Conservation (phyloP, 2,888 invertebrate species). For the Autographa pulchrina region DNA sequence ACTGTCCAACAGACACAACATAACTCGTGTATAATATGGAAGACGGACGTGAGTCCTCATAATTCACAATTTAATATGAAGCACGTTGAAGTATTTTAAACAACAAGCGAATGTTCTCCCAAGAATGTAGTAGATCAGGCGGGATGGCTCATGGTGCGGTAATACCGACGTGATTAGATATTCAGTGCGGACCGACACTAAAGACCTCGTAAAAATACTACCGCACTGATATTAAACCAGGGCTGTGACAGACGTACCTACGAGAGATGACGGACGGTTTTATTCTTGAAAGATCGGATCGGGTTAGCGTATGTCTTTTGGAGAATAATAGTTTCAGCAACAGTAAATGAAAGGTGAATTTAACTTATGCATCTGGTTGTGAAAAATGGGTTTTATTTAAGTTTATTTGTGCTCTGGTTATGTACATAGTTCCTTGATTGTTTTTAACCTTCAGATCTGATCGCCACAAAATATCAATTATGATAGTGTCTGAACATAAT, state of each 20-base stretch:
- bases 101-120: conserved; percentile 42
- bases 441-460: too few species aligned
- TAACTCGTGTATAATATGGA: neutral
- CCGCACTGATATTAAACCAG: conserved; percentile 69
- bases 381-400: too few species aligned
- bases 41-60: conserved; percentile 26
- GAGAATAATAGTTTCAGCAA: neutral
- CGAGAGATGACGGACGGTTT: neutral
- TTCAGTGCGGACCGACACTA: conserved; percentile 64
- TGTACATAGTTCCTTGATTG: too few species aligned
- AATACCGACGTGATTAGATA: conserved; percentile 70
- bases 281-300: neutral
- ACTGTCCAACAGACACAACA: neutral
- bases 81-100: conserved; percentile 53
- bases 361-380: too few species aligned
- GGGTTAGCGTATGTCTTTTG: neutral
- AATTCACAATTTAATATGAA: conserved; percentile 37
- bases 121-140: conserved; percentile 36
- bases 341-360: too few species aligned
- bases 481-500: too few species aligned
- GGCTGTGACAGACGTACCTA: conserved; percentile 23
- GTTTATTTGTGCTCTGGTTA: too few species aligned
- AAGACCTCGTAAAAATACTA: conserved; percentile 79
- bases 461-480: too few species aligned
- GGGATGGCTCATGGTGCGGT: conserved; percentile 36